Evolutionary conservation across 2,113 vertebrate genomes (phyloP).

Genomic region (Silurus glanis): DNA sequence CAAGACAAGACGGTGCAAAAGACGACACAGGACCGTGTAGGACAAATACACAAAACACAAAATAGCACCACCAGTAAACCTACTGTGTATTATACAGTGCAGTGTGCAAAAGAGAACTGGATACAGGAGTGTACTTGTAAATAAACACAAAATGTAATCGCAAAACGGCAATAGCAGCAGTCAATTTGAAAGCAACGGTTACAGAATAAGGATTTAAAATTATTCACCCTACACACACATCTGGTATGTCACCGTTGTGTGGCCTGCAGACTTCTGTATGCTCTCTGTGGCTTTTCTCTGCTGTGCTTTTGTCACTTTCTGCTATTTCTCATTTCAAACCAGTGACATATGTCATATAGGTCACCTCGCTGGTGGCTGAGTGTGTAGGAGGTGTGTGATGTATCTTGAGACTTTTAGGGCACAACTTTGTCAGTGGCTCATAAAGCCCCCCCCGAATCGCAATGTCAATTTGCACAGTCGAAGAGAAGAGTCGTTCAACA

Average conservation of each 20-base stretch:
- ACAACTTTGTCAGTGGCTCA: not conserved
- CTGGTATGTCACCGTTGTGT: not conserved
- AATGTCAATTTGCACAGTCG: slow-evolving; percentile 23
- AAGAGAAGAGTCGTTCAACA: not conserved
- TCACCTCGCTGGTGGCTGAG: not conserved
- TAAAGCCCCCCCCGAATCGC: not conserved
- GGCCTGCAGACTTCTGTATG: not conserved
- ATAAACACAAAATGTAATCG: too few relatives aligned
- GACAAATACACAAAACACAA: too few relatives aligned
- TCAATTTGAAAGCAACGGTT: not conserved
- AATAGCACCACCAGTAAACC: too few relatives aligned
- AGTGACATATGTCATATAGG: not conserved
- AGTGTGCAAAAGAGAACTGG: too few relatives aligned
- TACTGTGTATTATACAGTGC: too few relatives aligned
- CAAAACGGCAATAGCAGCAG: too few relatives aligned
- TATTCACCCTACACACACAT: not conserved
- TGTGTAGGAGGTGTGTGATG: not conserved
- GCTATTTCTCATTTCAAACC: not conserved
- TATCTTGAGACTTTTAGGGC: not conserved
- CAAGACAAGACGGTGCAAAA: too few relatives aligned
- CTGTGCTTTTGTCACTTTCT: not conserved
- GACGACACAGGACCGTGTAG: too few relatives aligned
- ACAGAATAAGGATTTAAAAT: too few relatives aligned
- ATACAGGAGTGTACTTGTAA: too few relatives aligned
- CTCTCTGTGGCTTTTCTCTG: not conserved